These are phyloP conservation scores for Brachypterus glaber DNA, from an alignment of 2,888 invertebrate species.

Conservation along the genomic window DNA sequence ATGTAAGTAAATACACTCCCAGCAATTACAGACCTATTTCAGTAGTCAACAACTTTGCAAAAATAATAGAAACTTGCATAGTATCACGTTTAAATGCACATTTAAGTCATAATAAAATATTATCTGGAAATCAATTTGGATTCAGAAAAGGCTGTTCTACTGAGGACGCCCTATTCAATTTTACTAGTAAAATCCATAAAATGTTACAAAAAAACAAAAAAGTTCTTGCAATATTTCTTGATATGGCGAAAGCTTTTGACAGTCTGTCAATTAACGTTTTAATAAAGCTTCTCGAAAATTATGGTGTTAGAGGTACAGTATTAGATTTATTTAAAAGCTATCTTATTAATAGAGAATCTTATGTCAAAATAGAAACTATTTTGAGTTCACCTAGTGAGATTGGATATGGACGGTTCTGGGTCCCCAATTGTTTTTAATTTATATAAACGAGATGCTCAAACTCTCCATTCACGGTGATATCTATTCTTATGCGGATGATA, in stretches of 20 bases:
- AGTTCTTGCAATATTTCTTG: constrained; percentile 9
- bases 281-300: constrained; percentile 2
- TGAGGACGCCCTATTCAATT: constrained; percentile 9
- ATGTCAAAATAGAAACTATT: constrained; percentile 7
- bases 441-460: no score
- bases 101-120: constrained; percentile 8
- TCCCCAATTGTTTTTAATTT: constrained; percentile 4
- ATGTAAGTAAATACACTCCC: constrained; percentile 11
- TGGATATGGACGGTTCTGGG: constrained; percentile 12
- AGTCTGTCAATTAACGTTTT: constrained; percentile 10
- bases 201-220: constrained; percentile 6
- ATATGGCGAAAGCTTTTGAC: constrained; percentile 13
- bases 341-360: constrained; percentile 7
- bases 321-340: constrained; percentile 11
- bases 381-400: constrained; percentile 10
- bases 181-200: constrained; percentile 9
- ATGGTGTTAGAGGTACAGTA: constrained; percentile 4
- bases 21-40: no score
- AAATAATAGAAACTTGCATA: constrained; percentile 18
- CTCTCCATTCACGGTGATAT: no score
- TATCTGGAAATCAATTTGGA: constrained; percentile 10
- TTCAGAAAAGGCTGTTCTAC: constrained; percentile 9
- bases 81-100: constrained; percentile 12
- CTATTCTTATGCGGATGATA: no score
- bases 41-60: constrained; percentile 14